Evolutionary conservation across 92 coral and sea anemone species (phyloP).

Genomic region (Epizoanthus ramosus): DNA sequence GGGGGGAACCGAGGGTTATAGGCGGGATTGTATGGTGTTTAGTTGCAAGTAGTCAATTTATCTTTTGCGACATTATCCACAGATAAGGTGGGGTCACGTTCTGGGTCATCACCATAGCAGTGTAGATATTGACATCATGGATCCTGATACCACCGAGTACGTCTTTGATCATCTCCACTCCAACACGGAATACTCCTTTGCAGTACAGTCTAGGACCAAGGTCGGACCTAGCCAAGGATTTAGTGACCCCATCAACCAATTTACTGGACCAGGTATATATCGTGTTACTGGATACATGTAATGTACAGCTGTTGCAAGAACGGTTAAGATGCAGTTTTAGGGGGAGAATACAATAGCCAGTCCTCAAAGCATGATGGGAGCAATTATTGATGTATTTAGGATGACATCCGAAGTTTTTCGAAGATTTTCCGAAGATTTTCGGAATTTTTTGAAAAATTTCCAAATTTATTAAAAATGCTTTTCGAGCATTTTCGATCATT

Average conservation of each 20-base stretch:
- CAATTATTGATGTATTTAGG: no score
- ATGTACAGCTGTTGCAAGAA: no score
- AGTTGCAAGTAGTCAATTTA: background rate
- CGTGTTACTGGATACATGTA: background rate
- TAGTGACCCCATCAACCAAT: conserved; percentile 49
- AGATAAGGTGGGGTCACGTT: conserved; percentile 35
- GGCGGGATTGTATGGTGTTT: no score
- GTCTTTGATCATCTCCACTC: conserved; percentile 69
- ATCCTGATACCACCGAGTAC: background rate
- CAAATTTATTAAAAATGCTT: no score
- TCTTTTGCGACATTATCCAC: background rate
- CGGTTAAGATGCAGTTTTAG: no score
- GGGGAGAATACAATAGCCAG: no score
- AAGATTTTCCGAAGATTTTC: no score
- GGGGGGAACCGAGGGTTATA: no score
- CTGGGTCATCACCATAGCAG: conserved; percentile 6
- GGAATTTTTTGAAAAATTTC: no score
- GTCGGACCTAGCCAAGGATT: conserved; percentile 54
- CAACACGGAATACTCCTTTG: conserved; percentile 72
- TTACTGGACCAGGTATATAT: conserved; percentile 61
- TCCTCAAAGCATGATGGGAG: no score
- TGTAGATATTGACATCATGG: conserved; percentile 1
- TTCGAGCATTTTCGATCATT: no score
- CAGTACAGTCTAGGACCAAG: conserved; percentile 60
- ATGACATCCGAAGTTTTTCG: no score